Evolutionary conservation across 1,140 invertebrate genomes (phyloP), one percentile per base, ranked within the genome.

Genomic region (Ganaspis sp.): DNA sequence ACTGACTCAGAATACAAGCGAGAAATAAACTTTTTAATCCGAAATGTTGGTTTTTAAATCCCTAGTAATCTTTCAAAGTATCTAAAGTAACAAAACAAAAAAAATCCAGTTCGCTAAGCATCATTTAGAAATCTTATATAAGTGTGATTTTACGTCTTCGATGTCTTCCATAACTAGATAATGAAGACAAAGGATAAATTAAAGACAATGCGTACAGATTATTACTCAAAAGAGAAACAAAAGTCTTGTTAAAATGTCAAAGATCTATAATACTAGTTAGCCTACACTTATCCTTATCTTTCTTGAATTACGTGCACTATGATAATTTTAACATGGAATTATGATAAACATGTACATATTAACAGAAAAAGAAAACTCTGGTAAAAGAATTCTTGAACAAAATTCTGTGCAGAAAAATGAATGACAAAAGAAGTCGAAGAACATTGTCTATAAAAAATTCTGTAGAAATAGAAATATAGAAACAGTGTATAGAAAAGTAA

Each of bases 241-340:
- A n/a, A 49, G 17, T 49, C 45, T 17, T 26, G 6, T 29, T 64
- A 64, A 15, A 26, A n/a, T 64, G 58, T 8, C 58, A 64, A 64
- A 64, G 58, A 64, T 64, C 23, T 29, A 26, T 64, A 64, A 29
- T 29, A 11, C 58, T 4, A 64, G 12, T 29, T 21, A 34, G 26
- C 58, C 58, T 26, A 64, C 58, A 29, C 58, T 64, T 11, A 64
- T 64, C 58, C 26, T 64, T 64, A 64, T 64, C 58, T 64, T 64
- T 34, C 26, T 0, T 54, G 53, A 54, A 8, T 26, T 64, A 58
- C n/a, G 29, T n/a, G 4, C 26, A n/a, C 9, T 49, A 17, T 49
- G 45, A n/a, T 17, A n/a, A n/a, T n/a, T n/a, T n/a, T n/a, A n/a
- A n/a, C n/a, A n/a, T n/a, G n/a, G n/a, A n/a, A n/a, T n/a, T n/a